Conservation (phyloP, 2,888 invertebrate genomes). For the Acanthopleura granulata region DNA sequence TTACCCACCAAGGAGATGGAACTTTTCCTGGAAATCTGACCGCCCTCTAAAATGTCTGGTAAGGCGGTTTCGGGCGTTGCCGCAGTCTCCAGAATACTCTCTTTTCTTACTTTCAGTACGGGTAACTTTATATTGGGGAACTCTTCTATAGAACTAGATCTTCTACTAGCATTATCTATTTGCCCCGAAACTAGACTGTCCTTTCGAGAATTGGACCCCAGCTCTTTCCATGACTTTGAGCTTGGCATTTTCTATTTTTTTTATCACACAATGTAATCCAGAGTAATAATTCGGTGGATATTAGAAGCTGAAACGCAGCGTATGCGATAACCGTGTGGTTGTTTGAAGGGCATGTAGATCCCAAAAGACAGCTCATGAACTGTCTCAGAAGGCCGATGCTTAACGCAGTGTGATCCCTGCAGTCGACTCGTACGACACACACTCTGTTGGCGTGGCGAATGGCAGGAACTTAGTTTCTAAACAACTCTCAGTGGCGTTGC, state of each 20-base stretch:
- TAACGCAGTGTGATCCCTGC: no score
- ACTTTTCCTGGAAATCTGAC: neutral
- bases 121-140: neutral
- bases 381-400: no score
- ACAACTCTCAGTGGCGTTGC: no score
- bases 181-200: neutral
- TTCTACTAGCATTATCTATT: neutral
- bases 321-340: no score
- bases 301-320: no score
- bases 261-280: no score
- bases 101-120: neutral
- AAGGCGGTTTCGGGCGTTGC: neutral
- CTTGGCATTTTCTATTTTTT: neutral
- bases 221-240: slow-evolving; percentile 6
- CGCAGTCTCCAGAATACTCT: neutral
- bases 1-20: neutral
- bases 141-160: neutral
- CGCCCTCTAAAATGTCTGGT: neutral
- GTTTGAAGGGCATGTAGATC: no score
- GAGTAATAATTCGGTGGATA: no score
- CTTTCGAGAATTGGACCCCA: neutral
- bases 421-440: no score
- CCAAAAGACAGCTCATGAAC: no score
- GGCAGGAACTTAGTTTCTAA: no score
- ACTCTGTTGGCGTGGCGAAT: no score